Conservation (phyloP, 2,888 invertebrate species). For the Phlogophora meticulosa region DNA sequence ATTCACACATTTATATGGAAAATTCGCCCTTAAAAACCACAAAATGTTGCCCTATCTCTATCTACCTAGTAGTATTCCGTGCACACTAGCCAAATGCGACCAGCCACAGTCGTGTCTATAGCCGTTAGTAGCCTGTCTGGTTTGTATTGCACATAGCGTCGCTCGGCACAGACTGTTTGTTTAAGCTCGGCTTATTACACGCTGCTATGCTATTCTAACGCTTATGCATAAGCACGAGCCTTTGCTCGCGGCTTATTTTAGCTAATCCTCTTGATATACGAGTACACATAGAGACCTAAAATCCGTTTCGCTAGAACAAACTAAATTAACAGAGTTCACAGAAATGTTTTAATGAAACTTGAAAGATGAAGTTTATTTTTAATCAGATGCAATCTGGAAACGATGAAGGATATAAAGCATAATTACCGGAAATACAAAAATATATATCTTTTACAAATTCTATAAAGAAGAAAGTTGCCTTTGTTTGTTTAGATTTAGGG, state of each 20-base stretch:
- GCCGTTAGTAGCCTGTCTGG: slow-evolving; percentile 2
- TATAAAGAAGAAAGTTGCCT: not conserved
- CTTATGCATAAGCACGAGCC: slow-evolving; percentile 30
- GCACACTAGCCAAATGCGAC: slow-evolving; percentile 2
- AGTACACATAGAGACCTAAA: slow-evolving; percentile 11
- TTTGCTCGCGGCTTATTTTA: slow-evolving; percentile 32
- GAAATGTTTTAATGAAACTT: slow-evolving; percentile 1
- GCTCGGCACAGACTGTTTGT: slow-evolving; percentile 11
- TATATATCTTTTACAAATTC: slow-evolving; percentile 1
- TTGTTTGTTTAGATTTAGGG: slow-evolving; percentile 6
- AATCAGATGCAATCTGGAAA: not conserved
- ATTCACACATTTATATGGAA: no score
- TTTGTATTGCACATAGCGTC: slow-evolving; percentile 3
- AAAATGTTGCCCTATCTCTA: not conserved
- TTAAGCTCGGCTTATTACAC: slow-evolving; percentile 45
- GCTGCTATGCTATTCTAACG: slow-evolving; percentile 24
- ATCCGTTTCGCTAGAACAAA: slow-evolving; percentile 9
- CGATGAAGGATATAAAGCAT: not conserved
- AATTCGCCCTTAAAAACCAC: not conserved
- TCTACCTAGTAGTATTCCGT: not conserved
- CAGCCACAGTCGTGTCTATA: not conserved
- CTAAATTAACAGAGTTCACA: slow-evolving; percentile 22
- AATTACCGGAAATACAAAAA: not conserved
- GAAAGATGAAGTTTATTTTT: slow-evolving; percentile 15
- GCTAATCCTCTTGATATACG: slow-evolving; percentile 32